Conservation (phyloP, 1,140 invertebrate species). For the Melitaea cinxia region DNA sequence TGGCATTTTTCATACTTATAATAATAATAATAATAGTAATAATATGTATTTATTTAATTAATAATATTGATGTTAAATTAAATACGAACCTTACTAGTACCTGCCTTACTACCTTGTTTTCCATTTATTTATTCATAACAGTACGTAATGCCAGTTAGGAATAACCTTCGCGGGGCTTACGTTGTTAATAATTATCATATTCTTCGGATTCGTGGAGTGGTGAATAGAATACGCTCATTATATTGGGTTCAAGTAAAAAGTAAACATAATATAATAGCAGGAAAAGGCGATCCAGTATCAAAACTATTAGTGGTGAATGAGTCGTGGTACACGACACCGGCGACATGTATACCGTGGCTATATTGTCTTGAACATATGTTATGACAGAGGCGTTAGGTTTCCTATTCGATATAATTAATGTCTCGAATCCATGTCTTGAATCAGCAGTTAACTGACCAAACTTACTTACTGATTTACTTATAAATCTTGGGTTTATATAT, state of each 20-base stretch:
- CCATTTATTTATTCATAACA: neutral
- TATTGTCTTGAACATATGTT: constrained; percentile 17
- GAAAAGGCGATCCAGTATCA: constrained; percentile 72
- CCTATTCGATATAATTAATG: constrained; percentile 1
- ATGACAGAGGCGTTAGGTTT: constrained; percentile 11
- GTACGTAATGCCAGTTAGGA: neutral
- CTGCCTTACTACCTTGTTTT: no score
- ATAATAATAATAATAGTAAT: no score
- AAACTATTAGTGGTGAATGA: constrained; percentile 66
- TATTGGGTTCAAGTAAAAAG: constrained; percentile 66
- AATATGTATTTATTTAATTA: no score
- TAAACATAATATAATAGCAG: constrained; percentile 69
- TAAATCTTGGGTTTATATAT: no score
- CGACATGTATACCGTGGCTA: constrained; percentile 21
- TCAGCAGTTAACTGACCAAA: no score
- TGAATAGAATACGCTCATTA: constrained; percentile 46
- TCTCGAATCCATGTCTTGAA: no score
- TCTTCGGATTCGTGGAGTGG: constrained; percentile 34
- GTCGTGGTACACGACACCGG: constrained; percentile 48
- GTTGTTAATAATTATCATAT: constrained; percentile 22
- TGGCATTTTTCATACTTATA: no score
- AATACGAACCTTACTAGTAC: no score
- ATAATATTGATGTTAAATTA: no score
- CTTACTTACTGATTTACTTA: no score
- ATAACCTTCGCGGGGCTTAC: constrained; percentile 15